phyloP scores from a whole-genome alignment of 2,113 vertebrate species.

The Pteropus alecto region DNA sequence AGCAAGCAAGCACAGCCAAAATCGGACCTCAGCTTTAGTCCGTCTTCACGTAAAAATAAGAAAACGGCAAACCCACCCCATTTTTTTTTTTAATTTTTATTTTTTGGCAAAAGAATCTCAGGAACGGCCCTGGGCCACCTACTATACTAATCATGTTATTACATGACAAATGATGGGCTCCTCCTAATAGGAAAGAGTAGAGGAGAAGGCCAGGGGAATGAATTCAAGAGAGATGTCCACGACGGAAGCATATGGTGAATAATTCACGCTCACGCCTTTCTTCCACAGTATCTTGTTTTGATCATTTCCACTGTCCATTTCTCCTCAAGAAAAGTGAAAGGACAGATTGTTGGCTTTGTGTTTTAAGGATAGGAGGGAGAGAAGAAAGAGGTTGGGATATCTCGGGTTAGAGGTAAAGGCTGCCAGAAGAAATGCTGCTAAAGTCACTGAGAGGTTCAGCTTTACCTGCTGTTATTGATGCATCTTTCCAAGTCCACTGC shows the following conservation, averaged over 20 bases:
- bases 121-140: conserved; percentile 89
- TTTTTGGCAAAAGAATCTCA: conserved; percentile 87
- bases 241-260: conserved; percentile 79
- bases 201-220: conserved; percentile 78
- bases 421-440: conserved; percentile 72
- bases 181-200: conserved; percentile 71
- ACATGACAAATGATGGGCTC: conserved; percentile 80
- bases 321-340: conserved; percentile 71
- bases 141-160: conserved; percentile 79
- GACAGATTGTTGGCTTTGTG: conserved; percentile 47
- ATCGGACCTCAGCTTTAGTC: conserved; percentile 88
- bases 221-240: conserved; percentile 77
- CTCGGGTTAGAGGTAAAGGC: background rate
- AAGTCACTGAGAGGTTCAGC: conserved; percentile 82
- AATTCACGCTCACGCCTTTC: conserved; percentile 81
- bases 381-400: background rate
- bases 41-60: conserved; percentile 78
- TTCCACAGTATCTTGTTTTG: conserved; percentile 83
- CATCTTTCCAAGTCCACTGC: conserved; percentile 88
- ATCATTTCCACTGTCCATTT: conserved; percentile 82
- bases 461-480: conserved; percentile 87
- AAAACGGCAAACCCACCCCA: conserved; percentile 79
- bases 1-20: conserved; percentile 82
- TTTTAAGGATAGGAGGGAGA: conserved; percentile 44
- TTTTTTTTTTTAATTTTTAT: conserved; percentile 27